Evolutionary conservation across 2,888 invertebrate species (phyloP).

Genomic region (Hypercompe scribonia): DNA sequence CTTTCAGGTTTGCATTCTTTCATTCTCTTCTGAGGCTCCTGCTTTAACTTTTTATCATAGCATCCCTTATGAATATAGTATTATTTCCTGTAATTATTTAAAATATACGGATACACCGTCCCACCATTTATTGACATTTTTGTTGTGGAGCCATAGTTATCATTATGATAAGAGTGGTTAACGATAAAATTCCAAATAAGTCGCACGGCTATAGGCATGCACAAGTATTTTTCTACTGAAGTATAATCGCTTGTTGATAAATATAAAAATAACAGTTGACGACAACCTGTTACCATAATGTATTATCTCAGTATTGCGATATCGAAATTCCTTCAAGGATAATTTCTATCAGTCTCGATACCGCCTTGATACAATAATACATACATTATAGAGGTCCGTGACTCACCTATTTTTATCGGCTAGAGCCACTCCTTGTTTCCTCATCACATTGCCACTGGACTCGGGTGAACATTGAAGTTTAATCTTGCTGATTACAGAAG

Average conservation of each 20-base stretch:
- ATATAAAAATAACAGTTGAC: conserved; percentile 56
- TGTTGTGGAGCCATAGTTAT: not conserved
- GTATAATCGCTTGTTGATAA: conserved; percentile 40
- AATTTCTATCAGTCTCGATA: conserved; percentile 54
- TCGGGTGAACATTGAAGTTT: conserved; percentile 49
- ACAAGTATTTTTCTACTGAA: not conserved
- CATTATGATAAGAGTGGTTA: not conserved
- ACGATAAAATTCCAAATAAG: not conserved
- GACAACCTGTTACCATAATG: conserved; percentile 61
- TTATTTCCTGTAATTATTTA: not conserved
- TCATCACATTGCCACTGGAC: conserved; percentile 41
- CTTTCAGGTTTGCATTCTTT: not conserved
- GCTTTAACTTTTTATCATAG: not conserved
- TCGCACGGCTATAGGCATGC: not conserved
- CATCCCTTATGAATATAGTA: not conserved
- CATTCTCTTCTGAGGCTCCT: not conserved
- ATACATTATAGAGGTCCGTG: conserved; percentile 52
- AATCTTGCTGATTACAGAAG: conserved; percentile 55
- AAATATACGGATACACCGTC: not conserved
- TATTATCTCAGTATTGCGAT: conserved; percentile 56
- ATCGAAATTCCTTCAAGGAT: conserved; percentile 63
- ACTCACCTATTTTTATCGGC: conserved; percentile 62
- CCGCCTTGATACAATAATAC: conserved; percentile 43
- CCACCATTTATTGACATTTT: not conserved
- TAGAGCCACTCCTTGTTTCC: conserved; percentile 70